phyloP scores from a whole-genome alignment of 2,113 vertebrate genomes.

The Poicephalus meyeri region DNA sequence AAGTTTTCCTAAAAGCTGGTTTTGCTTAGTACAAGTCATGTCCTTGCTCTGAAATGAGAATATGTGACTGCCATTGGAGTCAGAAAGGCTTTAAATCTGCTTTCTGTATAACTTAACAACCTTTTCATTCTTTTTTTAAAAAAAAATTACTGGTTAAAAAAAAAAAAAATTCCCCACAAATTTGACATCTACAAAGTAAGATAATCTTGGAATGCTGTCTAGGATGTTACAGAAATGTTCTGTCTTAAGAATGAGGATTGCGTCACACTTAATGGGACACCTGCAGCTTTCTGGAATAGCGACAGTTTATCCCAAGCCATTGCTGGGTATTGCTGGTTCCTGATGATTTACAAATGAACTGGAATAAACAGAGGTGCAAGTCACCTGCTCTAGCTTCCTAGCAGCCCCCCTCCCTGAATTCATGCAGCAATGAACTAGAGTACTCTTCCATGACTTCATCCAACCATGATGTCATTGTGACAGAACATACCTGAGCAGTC shows the following conservation, averaged over 20 bases:
- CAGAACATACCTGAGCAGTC: background rate
- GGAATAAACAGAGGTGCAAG: background rate
- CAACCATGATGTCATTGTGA: background rate
- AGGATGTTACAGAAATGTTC: background rate
- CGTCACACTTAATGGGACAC: background rate
- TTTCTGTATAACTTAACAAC: background rate
- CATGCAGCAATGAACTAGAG: background rate
- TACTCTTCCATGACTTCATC: background rate
- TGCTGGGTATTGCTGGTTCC: background rate
- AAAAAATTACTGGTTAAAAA: background rate
- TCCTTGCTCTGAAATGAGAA: background rate
- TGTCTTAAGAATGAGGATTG: background rate
- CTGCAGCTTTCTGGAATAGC: background rate
- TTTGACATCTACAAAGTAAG: background rate
- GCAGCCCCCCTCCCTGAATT: background rate
- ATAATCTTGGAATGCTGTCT: background rate
- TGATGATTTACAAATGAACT: background rate
- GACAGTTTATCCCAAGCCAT: accelerated
- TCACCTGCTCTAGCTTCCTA: background rate
- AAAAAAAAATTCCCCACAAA: background rate
- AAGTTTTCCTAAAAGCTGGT: background rate
- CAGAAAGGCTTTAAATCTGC: background rate
- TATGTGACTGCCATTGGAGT: background rate
- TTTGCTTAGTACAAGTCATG: background rate
- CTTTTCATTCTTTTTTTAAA: accelerated